Percentiles rank a stretch among this genome's conserved stretches.
phyloP scores from a whole-genome alignment of 2,113 vertebrate genomes.

The Micromys minutus region DNA sequence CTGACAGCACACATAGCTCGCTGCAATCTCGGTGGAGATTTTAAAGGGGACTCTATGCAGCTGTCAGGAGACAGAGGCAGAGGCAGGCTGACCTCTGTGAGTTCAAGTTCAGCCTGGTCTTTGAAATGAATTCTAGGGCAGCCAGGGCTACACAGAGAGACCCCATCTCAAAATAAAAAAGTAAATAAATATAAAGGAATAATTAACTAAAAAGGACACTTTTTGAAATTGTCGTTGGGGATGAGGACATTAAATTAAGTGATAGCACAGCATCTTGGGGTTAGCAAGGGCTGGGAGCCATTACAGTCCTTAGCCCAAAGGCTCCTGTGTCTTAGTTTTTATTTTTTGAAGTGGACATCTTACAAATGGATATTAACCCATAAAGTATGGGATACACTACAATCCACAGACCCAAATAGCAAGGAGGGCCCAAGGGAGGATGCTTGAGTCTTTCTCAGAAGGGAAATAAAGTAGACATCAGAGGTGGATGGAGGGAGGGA shows the following conservation, averaged over 20 bases:
- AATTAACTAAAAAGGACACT: neutral
- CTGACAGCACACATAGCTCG: neutral
- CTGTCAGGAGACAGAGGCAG: neutral
- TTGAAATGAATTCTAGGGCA: neutral
- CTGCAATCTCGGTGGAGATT: neutral
- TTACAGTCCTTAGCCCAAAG: neutral
- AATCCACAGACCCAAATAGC: no score
- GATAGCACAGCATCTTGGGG: neutral
- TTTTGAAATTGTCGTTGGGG: neutral
- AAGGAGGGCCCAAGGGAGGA: no score
- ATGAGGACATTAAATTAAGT: neutral
- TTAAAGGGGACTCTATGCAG: no score
- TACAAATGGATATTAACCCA: no score
- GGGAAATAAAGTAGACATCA: no score
- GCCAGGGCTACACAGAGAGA: neutral
- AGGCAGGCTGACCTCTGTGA: neutral
- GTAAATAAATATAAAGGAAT: neutral
- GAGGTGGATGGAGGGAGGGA: no score
- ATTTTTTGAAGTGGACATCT: neutral
- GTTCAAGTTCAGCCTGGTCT: neutral
- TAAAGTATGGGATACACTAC: no score
- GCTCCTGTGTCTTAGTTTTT: neutral
- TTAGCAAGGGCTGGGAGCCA: neutral
- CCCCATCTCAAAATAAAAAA: neutral
- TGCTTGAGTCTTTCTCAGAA: no score